phyloP scores from a whole-genome alignment of 2,113 vertebrate species.

The Plectropomus leopardus region DNA sequence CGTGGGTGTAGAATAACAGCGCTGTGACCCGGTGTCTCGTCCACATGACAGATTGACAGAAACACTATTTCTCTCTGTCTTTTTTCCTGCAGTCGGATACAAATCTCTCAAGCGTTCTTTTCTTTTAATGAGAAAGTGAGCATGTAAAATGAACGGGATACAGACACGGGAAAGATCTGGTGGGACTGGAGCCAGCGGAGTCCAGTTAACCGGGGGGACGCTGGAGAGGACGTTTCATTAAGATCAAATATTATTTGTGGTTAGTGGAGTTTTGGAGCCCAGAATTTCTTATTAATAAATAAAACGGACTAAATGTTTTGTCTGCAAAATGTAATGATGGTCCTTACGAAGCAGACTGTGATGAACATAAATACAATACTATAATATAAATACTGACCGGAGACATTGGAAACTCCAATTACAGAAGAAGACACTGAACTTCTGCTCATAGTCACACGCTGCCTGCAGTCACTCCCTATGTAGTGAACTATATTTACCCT shows the following conservation, averaged over 20 bases:
- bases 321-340: conserved; percentile 14
- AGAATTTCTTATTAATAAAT: conserved; percentile 45
- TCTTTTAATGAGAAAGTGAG: conserved; percentile 69
- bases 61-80: conserved; percentile 54
- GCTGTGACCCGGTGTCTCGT: conserved; percentile 65
- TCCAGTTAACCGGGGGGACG: conserved; percentile 26
- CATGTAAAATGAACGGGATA: conserved; percentile 41
- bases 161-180: conserved; percentile 50
- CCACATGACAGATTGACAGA: conserved; percentile 76
- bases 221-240: conserved; percentile 26
- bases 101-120: conserved; percentile 52
- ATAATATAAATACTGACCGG: background rate
- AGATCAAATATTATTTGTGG: conserved; percentile 61
- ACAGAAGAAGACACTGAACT: background rate
- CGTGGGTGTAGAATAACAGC: conserved; percentile 75
- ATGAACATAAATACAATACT: conserved; percentile 13
- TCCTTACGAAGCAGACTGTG: conserved; percentile 23
- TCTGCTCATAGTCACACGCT: background rate
- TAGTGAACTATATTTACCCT: background rate
- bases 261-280: conserved; percentile 25
- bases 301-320: conserved; percentile 34
- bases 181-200: conserved; percentile 31
- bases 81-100: conserved; percentile 26
- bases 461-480: background rate
- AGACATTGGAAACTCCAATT: background rate